These are phyloP conservation scores for Proteles cristata DNA, from an alignment of 2,113 vertebrate genomes.

Conservation along the genomic window DNA sequence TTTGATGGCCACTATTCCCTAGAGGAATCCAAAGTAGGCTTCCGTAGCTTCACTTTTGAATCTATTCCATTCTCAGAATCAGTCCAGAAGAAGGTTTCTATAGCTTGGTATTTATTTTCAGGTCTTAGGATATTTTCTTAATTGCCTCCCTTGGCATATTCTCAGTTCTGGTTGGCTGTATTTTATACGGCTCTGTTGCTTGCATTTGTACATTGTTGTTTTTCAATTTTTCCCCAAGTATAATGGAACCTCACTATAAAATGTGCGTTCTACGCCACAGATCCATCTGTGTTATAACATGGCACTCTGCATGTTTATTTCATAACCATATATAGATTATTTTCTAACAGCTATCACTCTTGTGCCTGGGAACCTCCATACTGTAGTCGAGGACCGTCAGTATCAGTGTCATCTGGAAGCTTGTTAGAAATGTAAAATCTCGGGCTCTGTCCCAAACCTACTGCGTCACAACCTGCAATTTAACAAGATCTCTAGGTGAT, in stretches of 20 bases:
- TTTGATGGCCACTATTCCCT: not conserved
- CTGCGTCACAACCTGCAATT: not conserved
- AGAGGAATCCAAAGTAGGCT: not conserved
- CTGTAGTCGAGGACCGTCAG: not conserved
- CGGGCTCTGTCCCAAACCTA: not conserved
- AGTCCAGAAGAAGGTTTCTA: not conserved
- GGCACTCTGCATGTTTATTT: not conserved
- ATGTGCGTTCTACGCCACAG: not conserved
- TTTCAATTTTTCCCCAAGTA: not conserved
- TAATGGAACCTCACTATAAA: not conserved
- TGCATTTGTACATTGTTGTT: not conserved
- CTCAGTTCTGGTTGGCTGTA: not conserved
- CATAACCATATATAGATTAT: not conserved
- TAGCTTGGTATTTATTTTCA: not conserved
- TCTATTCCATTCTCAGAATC: slow-evolving; percentile 27
- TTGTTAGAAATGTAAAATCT: not conserved
- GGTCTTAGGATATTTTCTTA: slow-evolving; percentile 39
- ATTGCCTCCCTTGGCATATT: slow-evolving; percentile 37
- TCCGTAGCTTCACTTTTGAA: not conserved
- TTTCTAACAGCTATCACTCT: not conserved
- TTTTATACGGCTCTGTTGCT: not conserved
- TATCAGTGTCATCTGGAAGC: not conserved
- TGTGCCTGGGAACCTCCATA: not conserved
- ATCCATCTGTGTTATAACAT: not conserved
- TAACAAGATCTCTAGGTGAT: not conserved